A percentile compares a stretch with the other conserved stretches of the same genome.
Conservation (phyloP, 2,888 invertebrate species). For the Sarcophaga caerulescens region DNA sequence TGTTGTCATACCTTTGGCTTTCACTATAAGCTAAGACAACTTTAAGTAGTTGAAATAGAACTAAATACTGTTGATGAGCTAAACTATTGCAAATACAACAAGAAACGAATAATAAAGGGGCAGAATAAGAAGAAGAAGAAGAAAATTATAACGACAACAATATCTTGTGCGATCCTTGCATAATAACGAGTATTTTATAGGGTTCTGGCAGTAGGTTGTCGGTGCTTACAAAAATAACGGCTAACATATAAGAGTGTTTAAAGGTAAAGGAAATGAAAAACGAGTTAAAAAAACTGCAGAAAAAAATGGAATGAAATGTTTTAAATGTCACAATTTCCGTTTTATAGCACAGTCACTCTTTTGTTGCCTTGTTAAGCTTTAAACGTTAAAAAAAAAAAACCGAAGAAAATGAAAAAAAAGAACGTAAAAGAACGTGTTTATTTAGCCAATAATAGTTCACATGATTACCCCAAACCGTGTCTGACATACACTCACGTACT, state of each 20-base stretch:
- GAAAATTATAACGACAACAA: no score
- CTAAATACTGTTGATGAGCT: constrained; percentile 62
- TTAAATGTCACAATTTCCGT: constrained; percentile 42
- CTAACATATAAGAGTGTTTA: no score
- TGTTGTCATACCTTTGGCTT: no score
- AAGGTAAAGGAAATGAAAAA: no score
- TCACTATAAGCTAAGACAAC: not conserved
- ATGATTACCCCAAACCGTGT: constrained; percentile 8
- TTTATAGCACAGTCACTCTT: not conserved
- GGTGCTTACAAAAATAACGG: no score
- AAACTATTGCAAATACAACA: constrained; percentile 31
- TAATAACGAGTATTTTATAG: no score
- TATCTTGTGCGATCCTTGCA: no score
- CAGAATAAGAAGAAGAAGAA: no score
- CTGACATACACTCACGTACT: not conserved
- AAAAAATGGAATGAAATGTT: not conserved
- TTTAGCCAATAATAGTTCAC: constrained; percentile 50
- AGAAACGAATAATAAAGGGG: not conserved
- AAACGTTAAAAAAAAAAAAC: no score
- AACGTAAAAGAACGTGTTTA: constrained; percentile 39
- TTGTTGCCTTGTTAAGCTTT: no score
- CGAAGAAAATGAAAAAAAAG: not conserved
- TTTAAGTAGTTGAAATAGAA: constrained; percentile 43
- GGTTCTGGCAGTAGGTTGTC: no score
- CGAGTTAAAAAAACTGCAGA: no score